Evolutionary conservation across 1,140 invertebrate genomes (phyloP).

Genomic region (Sycophaga agraensis): DNA sequence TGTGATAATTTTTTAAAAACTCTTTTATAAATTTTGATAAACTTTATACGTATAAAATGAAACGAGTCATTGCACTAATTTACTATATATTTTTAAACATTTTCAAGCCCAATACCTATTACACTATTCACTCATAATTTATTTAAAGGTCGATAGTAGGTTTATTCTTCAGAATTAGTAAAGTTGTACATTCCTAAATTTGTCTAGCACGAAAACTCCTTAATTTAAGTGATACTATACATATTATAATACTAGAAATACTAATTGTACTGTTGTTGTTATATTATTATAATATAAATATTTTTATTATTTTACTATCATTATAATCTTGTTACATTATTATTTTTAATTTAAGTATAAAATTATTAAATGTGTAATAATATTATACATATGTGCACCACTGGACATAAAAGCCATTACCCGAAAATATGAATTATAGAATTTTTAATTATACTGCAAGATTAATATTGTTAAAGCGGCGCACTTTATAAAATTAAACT

Average conservation of each 20-base stretch:
- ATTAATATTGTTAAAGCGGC: too few relatives aligned
- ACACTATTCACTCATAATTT: too few relatives aligned
- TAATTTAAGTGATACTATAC: slow-evolving; percentile 11
- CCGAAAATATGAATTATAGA: neutral
- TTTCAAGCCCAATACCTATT: too few relatives aligned
- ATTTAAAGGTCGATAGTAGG: neutral
- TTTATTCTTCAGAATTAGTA: neutral
- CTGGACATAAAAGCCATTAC: neutral
- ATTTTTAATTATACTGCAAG: too few relatives aligned
- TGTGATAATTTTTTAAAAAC: neutral
- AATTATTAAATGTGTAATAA: neutral
- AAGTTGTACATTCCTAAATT: slow-evolving; percentile 10
- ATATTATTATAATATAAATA: slow-evolving; percentile 15
- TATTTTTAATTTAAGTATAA: slow-evolving; percentile 8
- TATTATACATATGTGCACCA: too few relatives aligned
- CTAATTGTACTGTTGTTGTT: slow-evolving; percentile 21
- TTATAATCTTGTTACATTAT: slow-evolving; percentile 11
- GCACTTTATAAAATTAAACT: neutral
- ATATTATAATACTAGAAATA: slow-evolving; percentile 9
- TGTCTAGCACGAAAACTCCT: slow-evolving; percentile 1
- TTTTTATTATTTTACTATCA: slow-evolving; percentile 21
- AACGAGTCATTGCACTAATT: too few relatives aligned
- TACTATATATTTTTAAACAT: too few relatives aligned
- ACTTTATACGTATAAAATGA: too few relatives aligned
- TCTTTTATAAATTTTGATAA: neutral